These are phyloP conservation scores for Alentia gelatinosa DNA, from an alignment of 2,888 invertebrate genomes.

Conservation along the genomic window DNA sequence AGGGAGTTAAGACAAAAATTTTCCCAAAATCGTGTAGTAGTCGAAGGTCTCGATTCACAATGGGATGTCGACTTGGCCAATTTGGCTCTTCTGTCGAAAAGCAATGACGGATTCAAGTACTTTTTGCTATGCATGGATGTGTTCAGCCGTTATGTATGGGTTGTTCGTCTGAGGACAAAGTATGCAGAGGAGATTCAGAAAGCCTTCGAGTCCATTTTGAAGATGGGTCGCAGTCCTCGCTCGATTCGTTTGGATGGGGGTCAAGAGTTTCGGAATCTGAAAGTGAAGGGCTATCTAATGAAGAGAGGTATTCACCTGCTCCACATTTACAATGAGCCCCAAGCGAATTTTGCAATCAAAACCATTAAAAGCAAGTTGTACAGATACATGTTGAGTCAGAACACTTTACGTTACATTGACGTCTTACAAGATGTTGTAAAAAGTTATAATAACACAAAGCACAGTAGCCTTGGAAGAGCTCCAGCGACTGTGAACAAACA, in stretches of 20 bases:
- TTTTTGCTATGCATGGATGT: neutral
- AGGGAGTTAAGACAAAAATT: neutral
- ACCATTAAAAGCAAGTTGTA: constrained; percentile 16
- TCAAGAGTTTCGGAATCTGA: neutral
- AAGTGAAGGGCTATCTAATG: neutral
- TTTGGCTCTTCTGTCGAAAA: neutral
- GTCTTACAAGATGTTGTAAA: constrained; percentile 38
- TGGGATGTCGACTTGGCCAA: constrained; percentile 25
- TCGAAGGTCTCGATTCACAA: constrained; percentile 4
- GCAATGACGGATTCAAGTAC: constrained; percentile 46
- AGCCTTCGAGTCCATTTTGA: neutral
- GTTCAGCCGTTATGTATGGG: constrained; percentile 32
- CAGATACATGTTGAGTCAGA: neutral
- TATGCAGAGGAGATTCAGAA: neutral
- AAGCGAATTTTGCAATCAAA: constrained; percentile 11
- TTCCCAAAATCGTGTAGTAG: neutral
- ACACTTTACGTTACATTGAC: neutral
- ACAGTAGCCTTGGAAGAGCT: neutral
- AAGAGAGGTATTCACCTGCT: neutral
- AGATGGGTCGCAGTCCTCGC: neutral
- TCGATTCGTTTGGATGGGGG: neutral
- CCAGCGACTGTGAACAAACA: neutral
- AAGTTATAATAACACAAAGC: constrained; percentile 3
- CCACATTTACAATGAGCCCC: neutral
- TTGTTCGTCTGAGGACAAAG: constrained; percentile 19